Base-by-base conservation (phyloP, 2,888 invertebrate species). In the Aradus depressus region DNA sequence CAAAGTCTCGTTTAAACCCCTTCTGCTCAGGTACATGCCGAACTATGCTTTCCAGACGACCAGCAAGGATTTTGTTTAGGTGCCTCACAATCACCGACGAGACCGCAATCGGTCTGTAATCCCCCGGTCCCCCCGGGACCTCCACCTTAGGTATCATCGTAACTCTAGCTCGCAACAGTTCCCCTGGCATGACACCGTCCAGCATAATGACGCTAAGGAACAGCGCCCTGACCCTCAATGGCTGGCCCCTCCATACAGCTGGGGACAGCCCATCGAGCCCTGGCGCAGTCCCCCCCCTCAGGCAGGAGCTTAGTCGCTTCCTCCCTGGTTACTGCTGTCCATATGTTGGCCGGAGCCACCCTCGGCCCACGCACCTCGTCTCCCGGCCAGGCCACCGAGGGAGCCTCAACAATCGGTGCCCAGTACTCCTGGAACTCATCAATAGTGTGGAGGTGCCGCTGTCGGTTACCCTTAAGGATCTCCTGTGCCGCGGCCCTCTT, bases 61-160 rank as follows among this genome's bases (percentile, higher is more conserved):
- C 26, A 2, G 43, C 51, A 19, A 51, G 42, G 12, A 59, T 39
- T 25, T 44, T 47, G 28, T 59, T 53, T 4, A 59, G 35, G n/a
- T 56, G 51, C 39, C 56, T 41, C 3, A 54, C 41, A 6, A 56
- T 14, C 8, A 58, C 50, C 21, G 56, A 56, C 5, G 41, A 35
- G 8, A 59, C 50, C n/a, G 57, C 43, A 19, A 59, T 52, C 1
- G 52, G 51, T 18, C 51, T 1, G 16, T 32, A 48, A 16, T 54
- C 39, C 8, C 19, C 19, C 28, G 51, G 51, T 2, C 48, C 37
- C 3, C 3, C 16, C 19, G 23, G 28, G 5, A 4, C 21, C 34
- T 14, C 47, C 19, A 10, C 26, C 34, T 54, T 54, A 10, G 51
- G 54, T 12, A 54, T 34, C 16, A 54, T 31, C 31, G 48, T 44